Base-by-base conservation (phyloP, 2,113 vertebrate genomes). In the Vireo altiloquus region DNA sequence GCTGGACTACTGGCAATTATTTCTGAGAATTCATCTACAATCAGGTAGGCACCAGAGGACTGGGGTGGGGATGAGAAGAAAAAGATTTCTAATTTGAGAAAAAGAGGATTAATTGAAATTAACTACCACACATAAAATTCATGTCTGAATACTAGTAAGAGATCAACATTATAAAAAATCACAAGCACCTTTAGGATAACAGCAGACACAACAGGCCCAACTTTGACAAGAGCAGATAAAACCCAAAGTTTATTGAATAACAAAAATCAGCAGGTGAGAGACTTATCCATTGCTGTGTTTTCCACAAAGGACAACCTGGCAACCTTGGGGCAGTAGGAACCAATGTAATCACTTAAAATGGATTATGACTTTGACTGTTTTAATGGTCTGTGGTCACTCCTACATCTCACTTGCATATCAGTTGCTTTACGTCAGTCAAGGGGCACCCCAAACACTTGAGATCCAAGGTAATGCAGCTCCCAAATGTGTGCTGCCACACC, bases 11-110 rank as follows among this genome's bases (percentile, higher is more conserved):
- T 37, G 80, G 94, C 87, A 97, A 97, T 96, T 97, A 97, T 96
- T 97, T 98, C 96, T 97, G 95, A 96, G 97, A 97, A 96, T 87
- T 95, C 96, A 95, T 69, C 87, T 76, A 97, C 94, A 91, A 86
- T 96, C 88, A 97, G 92, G 92, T 82, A 97, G 90, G 79, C 74
- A 95, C 30, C 54, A 97, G 82, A 95, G 87, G 72, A 92, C 31
- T 44, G 65, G 35, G 33, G 31, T 33, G 33, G 10, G 40, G 27
- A 71, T 30, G 64, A 66, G 75, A 89, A 57, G 49, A 83, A 92
- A 93, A 88, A 83, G 59, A 77, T 3, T 17, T 91, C 71, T 87
- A 84, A 95, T 92, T 89, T 85, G 93, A 96, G 79, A 91, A 78
- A 95, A 93, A 78, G 66, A 87, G 72, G 72, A 95, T 83, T 94